A percentile compares a stretch with the other conserved stretches of the same genome.
phyloP scores from a whole-genome alignment of 2,113 vertebrate genomes.

The Balaenoptera acutorostrata region DNA sequence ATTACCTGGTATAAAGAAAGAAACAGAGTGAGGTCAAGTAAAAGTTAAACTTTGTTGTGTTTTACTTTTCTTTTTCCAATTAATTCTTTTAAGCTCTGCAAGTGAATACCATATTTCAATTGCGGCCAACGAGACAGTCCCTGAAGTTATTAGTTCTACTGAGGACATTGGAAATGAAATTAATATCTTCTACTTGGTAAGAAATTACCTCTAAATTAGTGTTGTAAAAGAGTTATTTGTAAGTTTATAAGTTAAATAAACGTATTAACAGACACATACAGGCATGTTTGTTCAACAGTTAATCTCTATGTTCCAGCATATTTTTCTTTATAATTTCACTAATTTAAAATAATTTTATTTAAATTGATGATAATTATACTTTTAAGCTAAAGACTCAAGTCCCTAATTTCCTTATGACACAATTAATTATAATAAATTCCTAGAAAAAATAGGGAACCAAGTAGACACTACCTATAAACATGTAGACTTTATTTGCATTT shows the following conservation, averaged over 20 bases:
- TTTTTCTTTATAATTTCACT: background rate
- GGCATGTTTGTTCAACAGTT: background rate
- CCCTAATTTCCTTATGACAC: background rate
- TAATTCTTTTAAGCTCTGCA: constrained; percentile 65
- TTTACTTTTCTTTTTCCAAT: constrained; percentile 23
- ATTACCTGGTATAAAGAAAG: background rate
- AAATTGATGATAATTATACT: background rate
- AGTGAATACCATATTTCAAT: constrained; percentile 86
- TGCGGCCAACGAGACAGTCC: constrained; percentile 85
- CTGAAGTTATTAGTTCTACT: constrained; percentile 85
- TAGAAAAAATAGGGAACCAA: background rate
- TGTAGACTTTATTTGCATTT: background rate
- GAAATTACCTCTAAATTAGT: constrained; percentile 34
- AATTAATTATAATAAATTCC: background rate
- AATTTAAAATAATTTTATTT: background rate
- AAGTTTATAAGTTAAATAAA: background rate
- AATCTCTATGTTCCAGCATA: background rate
- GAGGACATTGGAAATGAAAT: constrained; percentile 89
- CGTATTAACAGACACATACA: background rate
- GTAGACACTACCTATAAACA: background rate
- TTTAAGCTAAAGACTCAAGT: background rate
- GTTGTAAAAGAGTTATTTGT: background rate
- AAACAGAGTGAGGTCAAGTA: background rate
- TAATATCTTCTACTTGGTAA: constrained; percentile 91
- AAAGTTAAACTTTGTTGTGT: background rate